These are phyloP conservation scores for Desoria tigrina DNA, from an alignment of 2,888 invertebrate genomes.

Conservation along the genomic window DNA sequence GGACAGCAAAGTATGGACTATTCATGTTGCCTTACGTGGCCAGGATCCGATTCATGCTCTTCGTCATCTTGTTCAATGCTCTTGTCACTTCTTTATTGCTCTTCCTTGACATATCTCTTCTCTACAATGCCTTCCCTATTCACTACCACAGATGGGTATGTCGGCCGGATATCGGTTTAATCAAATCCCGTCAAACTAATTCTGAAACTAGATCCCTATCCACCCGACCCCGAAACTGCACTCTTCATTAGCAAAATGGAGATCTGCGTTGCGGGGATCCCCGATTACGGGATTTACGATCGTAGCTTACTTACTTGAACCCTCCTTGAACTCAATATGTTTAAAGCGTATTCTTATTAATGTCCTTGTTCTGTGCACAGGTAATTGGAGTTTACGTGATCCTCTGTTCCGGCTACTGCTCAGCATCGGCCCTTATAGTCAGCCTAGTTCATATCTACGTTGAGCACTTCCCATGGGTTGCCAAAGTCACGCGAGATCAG, in stretches of 20 bases:
- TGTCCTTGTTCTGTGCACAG: too few species aligned
- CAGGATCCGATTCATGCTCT: constrained; percentile 74
- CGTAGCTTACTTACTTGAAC: too few species aligned
- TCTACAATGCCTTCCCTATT: constrained; percentile 75
- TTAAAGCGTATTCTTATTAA: too few species aligned
- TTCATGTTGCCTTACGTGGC: constrained; percentile 75
- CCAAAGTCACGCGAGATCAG: constrained; percentile 72
- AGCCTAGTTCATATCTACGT: constrained; percentile 62
- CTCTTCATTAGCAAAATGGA: constrained; percentile 14
- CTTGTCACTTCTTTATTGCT: constrained; percentile 72
- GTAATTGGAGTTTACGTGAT: constrained; percentile 52
- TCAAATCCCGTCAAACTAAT: too few species aligned
- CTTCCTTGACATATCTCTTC: constrained; percentile 77
- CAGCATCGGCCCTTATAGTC: constrained; percentile 67
- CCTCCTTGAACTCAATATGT: too few species aligned
- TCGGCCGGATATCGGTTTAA: background rate
- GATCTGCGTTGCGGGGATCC: background rate
- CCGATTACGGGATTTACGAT: too few species aligned
- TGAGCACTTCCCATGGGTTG: constrained; percentile 69
- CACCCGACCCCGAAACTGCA: too few species aligned
- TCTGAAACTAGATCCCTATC: too few species aligned
- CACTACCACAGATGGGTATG: constrained; percentile 78
- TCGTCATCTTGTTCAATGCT: constrained; percentile 73
- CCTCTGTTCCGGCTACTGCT: constrained; percentile 57
- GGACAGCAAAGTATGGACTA: constrained; percentile 69